These are phyloP conservation scores for Empis livida DNA, from an alignment of 2,888 invertebrate genomes.

Conservation along the genomic window DNA sequence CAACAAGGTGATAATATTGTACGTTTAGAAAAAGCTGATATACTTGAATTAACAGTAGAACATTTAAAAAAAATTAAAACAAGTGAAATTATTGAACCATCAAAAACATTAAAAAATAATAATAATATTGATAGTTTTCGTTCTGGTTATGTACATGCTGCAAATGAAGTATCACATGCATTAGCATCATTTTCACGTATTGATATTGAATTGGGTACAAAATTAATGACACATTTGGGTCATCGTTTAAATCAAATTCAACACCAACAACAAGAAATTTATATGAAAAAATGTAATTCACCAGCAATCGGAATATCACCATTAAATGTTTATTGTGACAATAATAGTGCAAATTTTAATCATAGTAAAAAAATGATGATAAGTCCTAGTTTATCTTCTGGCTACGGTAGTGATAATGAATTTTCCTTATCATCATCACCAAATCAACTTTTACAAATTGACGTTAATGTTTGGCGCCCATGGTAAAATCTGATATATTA, in stretches of 20 bases:
- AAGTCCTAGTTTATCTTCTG: slow-evolving; percentile 31
- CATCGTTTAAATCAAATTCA: slow-evolving; percentile 52
- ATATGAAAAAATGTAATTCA: background rate
- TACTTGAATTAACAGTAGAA: slow-evolving; percentile 74
- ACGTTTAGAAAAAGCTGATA: slow-evolving; percentile 81
- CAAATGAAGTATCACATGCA: slow-evolving; percentile 77
- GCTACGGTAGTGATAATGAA: slow-evolving; percentile 32
- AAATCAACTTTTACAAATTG: too few species aligned
- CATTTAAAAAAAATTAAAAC: slow-evolving; percentile 59
- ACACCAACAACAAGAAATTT: background rate
- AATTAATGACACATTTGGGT: slow-evolving; percentile 80
- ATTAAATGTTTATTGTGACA: slow-evolving; percentile 1
- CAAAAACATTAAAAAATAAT: slow-evolving; percentile 42
- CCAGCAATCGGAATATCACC: background rate
- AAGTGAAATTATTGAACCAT: slow-evolving; percentile 37
- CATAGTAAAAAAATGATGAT: slow-evolving; percentile 9
- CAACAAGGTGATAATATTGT: slow-evolving; percentile 67
- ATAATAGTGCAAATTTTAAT: background rate
- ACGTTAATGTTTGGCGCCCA: slow-evolving; percentile 27
- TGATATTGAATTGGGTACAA: slow-evolving; percentile 72
- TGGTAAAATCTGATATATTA: slow-evolving; percentile 19
- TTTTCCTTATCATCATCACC: slow-evolving; percentile 11
- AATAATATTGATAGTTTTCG: slow-evolving; percentile 67
- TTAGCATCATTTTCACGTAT: slow-evolving; percentile 73
- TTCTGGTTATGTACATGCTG: slow-evolving; percentile 79